Conservation (phyloP, 2,113 vertebrate species). For the Oophaga pumilio region DNA sequence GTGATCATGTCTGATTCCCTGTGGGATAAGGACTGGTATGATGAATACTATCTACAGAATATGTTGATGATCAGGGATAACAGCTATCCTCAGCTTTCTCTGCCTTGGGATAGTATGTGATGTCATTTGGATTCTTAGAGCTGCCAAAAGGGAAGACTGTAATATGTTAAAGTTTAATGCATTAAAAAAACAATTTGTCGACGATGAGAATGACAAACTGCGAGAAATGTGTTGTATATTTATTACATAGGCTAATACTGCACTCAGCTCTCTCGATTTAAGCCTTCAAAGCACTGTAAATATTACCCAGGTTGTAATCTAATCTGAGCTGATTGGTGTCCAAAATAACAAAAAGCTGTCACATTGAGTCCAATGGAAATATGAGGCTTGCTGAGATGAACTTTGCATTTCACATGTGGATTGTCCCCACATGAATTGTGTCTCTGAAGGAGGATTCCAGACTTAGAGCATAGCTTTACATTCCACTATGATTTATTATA, state of each 20-base stretch:
- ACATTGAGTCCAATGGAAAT: slow-evolving; percentile 40
- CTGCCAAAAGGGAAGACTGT: slow-evolving; percentile 30
- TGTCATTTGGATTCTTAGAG: not conserved
- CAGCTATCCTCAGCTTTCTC: not conserved
- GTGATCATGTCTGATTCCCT: too few species aligned
- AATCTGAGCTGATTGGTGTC: slow-evolving; percentile 45
- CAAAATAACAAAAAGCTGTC: slow-evolving; percentile 52
- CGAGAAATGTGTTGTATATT: slow-evolving; percentile 43
- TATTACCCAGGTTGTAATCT: slow-evolving; percentile 45
- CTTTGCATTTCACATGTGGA: slow-evolving; percentile 16
- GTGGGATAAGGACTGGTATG: too few species aligned
- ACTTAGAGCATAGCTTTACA: not conserved
- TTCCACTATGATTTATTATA: not conserved
- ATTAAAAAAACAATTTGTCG: slow-evolving; percentile 10
- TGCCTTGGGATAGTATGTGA: not conserved
- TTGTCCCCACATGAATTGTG: not conserved
- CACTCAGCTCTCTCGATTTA: slow-evolving; percentile 23
- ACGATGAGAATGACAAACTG: slow-evolving; percentile 12
- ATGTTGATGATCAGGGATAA: too few species aligned
- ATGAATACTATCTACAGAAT: too few species aligned
- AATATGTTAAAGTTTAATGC: slow-evolving; percentile 31
- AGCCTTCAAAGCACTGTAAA: slow-evolving; percentile 47
- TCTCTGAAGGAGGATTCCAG: not conserved
- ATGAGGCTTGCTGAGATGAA: slow-evolving; percentile 41
- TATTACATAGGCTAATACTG: slow-evolving; percentile 29